These are phyloP conservation scores for Suillia variegata DNA, from an alignment of 2,888 invertebrate genomes.

Conservation along the genomic window DNA sequence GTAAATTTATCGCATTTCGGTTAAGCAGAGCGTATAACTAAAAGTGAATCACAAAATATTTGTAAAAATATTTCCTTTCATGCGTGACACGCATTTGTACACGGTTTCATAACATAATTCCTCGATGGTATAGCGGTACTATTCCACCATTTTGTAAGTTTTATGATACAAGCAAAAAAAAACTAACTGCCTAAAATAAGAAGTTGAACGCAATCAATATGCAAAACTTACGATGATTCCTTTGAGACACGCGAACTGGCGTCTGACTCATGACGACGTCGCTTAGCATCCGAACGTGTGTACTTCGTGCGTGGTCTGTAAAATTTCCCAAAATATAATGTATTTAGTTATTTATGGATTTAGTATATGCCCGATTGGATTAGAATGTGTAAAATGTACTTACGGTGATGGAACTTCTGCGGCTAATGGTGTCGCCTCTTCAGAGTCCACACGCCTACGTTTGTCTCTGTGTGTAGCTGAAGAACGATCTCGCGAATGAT, in stretches of 20 bases:
- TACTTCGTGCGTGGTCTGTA: constrained; percentile 53
- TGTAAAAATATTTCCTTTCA: too few relatives aligned
- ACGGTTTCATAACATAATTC: too few relatives aligned
- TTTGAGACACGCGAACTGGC: constrained; percentile 61
- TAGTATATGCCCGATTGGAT: background rate
- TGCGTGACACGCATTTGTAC: too few relatives aligned
- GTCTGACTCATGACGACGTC: constrained; percentile 71
- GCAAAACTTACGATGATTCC: constrained; percentile 57
- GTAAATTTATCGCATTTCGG: too few relatives aligned
- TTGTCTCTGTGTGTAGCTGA: constrained; percentile 64
- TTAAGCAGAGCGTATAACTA: too few relatives aligned
- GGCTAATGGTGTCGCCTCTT: constrained; percentile 60
- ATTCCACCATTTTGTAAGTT: too few relatives aligned
- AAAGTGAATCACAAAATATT: too few relatives aligned
- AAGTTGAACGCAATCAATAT: too few relatives aligned
- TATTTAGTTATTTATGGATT: background rate
- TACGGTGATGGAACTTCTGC: constrained; percentile 56
- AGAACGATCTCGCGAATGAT: constrained; percentile 71
- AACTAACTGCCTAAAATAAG: too few relatives aligned
- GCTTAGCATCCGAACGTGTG: constrained; percentile 54
- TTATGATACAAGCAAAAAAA: too few relatives aligned
- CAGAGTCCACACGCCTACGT: constrained; percentile 72
- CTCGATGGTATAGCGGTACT: too few relatives aligned
- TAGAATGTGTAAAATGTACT: constrained; percentile 36
- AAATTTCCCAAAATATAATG: background rate